Conservation (phyloP, 1,140 invertebrate genomes). For the Thalassaphorura encarpata region DNA sequence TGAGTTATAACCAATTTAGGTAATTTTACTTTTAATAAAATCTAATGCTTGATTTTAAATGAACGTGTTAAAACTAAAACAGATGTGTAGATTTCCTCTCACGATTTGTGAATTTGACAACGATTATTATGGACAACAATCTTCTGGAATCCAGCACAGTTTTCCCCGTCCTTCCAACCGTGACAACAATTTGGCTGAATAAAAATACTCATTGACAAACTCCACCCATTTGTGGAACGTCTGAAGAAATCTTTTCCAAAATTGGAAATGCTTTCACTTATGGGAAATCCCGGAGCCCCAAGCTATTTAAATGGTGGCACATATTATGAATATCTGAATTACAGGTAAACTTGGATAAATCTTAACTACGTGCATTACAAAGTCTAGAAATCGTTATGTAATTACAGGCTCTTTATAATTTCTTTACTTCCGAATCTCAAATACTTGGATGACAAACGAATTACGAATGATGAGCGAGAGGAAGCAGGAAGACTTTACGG, state of each 20-base stretch:
- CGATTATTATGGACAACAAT: slow-evolving; percentile 64
- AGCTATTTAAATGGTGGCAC: slow-evolving; percentile 62
- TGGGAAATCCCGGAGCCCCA: slow-evolving; percentile 66
- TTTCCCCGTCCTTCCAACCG: slow-evolving; percentile 51
- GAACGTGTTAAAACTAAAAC: background rate
- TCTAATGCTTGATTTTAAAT: background rate
- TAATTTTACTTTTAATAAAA: slow-evolving; percentile 32
- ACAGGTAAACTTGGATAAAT: slow-evolving; percentile 47
- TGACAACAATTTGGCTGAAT: slow-evolving; percentile 68
- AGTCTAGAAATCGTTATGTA: background rate
- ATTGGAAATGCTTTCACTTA: slow-evolving; percentile 56
- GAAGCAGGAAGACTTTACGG: no score
- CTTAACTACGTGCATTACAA: background rate
- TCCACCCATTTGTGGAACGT: slow-evolving; percentile 58
- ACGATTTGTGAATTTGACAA: slow-evolving; percentile 56
- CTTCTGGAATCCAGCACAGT: slow-evolving; percentile 50
- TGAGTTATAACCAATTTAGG: slow-evolving; percentile 61
- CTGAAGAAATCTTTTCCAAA: slow-evolving; percentile 53
- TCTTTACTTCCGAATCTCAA: slow-evolving; percentile 52
- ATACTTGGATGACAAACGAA: slow-evolving; percentile 53
- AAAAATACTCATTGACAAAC: slow-evolving; percentile 56
- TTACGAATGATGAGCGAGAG: slow-evolving; percentile 49
- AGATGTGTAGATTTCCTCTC: slow-evolving; percentile 57
- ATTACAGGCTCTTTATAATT: slow-evolving; percentile 49
- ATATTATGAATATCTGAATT: slow-evolving; percentile 63